Base-by-base conservation (phyloP, 1,140 invertebrate species). In the Copidosoma floridanum region DNA sequence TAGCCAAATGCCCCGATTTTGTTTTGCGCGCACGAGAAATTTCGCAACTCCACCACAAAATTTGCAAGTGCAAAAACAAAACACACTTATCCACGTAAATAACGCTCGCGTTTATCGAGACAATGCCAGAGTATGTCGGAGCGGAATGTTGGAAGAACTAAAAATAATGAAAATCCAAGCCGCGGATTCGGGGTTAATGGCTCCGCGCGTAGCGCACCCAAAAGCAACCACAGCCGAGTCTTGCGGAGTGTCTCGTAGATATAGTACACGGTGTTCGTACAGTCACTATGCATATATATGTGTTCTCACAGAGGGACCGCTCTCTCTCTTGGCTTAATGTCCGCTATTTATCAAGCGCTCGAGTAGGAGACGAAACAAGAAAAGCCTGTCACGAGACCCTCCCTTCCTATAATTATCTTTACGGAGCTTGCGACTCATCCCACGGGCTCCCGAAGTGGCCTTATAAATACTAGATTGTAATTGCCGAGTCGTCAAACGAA, bases 291-390 rank as follows among this genome's bases (percentile, higher is more conserved):
- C n/a, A n/a, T n/a, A n/a, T n/a, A n/a, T n/a, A n/a, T n/a, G n/a
- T n/a, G n/a, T n/a, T n/a, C n/a, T n/a, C n/a, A n/a, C n/a, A n/a
- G n/a, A n/a, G n/a, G n/a, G n/a, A n/a, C n/a, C n/a, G 10, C 3
- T 12, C 7, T 11, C 47, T 40, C 47, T 56, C 35, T 24, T 11
- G 53, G 27, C 68, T 72, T 73, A 72, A 73, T 71, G 69, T 68
- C 64, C 65, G 51, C 67, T 65, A 74, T 74, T 72, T 62, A 69
- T 73, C 71, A 74, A 70, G 57, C 57, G 55, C 58, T 24, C 63
- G 58, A 70, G 53, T 37, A 44, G 60, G 67, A 71, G 65, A 68
- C 64, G 68, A 68, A 68, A 68, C 65, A 67, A 71, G 68, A 68
- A 70, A 68, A 68, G 65, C 64, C 66, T 54, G 64, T 54, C 35